Evolutionary conservation across 2,797 vertebrate genomes (phyloP).

Genomic region (Pipistrellus pipistrellus): DNA sequence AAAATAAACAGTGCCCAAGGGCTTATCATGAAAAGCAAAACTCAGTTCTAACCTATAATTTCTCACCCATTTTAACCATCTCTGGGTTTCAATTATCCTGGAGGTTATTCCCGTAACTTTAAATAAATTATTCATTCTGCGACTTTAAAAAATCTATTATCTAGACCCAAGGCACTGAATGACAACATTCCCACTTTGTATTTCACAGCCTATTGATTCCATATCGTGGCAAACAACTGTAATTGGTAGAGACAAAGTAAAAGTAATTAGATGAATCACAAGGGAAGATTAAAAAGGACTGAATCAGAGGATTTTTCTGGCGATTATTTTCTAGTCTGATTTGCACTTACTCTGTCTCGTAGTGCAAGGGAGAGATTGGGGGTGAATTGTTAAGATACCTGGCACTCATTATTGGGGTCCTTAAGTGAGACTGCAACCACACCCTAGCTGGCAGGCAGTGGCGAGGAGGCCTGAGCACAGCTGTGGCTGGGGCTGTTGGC

Average conservation of each 20-base stretch:
- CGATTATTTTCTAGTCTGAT: background rate
- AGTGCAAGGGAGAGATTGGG: background rate
- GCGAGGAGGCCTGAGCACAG: rapidly evolving
- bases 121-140: constrained; percentile 19
- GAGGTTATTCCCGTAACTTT: background rate
- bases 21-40: constrained; percentile 3
- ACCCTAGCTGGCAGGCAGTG: rapidly evolving
- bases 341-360: background rate
- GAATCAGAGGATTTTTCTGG: constrained; percentile 11
- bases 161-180: background rate
- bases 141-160: constrained; percentile 50
- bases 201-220: constrained; percentile 15
- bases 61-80: constrained; percentile 25
- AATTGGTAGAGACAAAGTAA: constrained; percentile 2
- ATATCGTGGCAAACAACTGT: background rate
- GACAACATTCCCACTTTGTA: background rate
- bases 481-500: background rate
- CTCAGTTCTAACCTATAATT: background rate
- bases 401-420: background rate
- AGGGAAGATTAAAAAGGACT: background rate
- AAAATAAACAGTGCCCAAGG: background rate
- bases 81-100: constrained; percentile 36
- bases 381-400: background rate
- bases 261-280: constrained; percentile 19
- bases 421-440: background rate